phyloP scores from a whole-genome alignment of 2,888 invertebrate genomes.

The Erebia aethiops region DNA sequence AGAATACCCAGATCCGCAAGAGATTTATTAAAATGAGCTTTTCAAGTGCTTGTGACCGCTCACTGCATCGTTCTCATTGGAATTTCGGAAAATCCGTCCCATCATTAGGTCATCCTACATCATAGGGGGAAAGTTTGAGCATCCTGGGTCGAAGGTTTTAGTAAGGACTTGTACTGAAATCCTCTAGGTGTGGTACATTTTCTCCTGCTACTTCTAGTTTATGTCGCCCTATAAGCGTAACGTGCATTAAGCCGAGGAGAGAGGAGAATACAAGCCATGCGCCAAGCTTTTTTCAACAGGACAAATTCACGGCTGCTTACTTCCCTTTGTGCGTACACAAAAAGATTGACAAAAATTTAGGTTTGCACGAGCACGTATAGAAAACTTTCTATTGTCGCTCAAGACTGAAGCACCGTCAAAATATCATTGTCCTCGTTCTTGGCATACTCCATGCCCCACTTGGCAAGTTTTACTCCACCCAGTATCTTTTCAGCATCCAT shows the following conservation, averaged over 20 bases:
- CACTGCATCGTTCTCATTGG: no score
- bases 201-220: no score
- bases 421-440: conserved; percentile 29
- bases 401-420: conserved; percentile 24
- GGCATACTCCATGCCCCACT: conserved; percentile 34
- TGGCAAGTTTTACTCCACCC: conserved; percentile 32
- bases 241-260: not conserved
- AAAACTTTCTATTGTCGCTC: conserved; percentile 17
- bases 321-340: not conserved
- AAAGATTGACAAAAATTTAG: conserved; percentile 4
- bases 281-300: not conserved
- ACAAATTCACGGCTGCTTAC: not conserved
- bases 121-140: no score
- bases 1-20: no score
- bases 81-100: no score
- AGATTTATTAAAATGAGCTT: no score
- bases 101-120: no score
- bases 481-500: conserved; percentile 28
- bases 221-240: no score
- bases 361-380: not conserved
- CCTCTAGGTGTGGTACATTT: no score
- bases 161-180: no score
- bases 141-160: no score
- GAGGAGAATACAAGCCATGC: not conserved
- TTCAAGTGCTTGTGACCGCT: no score